A percentile compares a stretch with the other conserved stretches of the same genome.
Evolutionary conservation across 2,113 vertebrate genomes (phyloP).

Genomic region (Lamprologus callipterus): DNA sequence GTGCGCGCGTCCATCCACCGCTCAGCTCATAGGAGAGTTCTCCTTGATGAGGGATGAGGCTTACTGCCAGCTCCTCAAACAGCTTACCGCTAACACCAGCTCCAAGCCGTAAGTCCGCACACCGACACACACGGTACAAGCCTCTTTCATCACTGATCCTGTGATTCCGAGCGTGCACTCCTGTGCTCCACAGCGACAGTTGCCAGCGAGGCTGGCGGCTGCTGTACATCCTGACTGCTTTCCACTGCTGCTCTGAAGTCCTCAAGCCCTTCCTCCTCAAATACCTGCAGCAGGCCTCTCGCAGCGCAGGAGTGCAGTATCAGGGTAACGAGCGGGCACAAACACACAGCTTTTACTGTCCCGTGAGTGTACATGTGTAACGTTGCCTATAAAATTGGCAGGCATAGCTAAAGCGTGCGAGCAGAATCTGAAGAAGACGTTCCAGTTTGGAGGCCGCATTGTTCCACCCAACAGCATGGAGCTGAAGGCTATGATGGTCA

Average conservation of each 20-base stretch:
- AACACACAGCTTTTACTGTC: background rate
- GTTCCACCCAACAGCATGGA: slow-evolving; percentile 85
- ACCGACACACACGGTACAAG: background rate
- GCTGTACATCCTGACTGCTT: slow-evolving; percentile 86
- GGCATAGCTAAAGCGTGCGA: slow-evolving; percentile 92
- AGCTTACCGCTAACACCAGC: slow-evolving; percentile 90
- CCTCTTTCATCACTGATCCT: background rate
- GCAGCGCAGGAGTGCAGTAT: slow-evolving; percentile 74
- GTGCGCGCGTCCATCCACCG: background rate
- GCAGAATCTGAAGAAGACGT: slow-evolving; percentile 88
- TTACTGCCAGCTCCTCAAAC: slow-evolving; percentile 93
- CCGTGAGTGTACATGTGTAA: background rate
- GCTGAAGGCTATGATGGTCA: slow-evolving; percentile 93
- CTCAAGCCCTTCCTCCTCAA: slow-evolving; percentile 80
- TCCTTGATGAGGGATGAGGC: slow-evolving; percentile 88
- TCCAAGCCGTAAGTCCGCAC: slow-evolving; percentile 80
- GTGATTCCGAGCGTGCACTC: background rate
- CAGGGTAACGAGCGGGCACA: slow-evolving; percentile 74
- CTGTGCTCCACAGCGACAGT: slow-evolving; percentile 79
- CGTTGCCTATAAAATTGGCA: background rate
- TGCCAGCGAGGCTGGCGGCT: slow-evolving; percentile 93
- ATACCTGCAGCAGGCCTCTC: slow-evolving; percentile 77
- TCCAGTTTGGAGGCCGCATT: slow-evolving; percentile 80
- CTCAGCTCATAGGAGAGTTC: slow-evolving; percentile 81
- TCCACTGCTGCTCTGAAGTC: slow-evolving; percentile 85